Base-by-base conservation (phyloP, 2,888 invertebrate genomes). In the Platerodrilus igneus region DNA sequence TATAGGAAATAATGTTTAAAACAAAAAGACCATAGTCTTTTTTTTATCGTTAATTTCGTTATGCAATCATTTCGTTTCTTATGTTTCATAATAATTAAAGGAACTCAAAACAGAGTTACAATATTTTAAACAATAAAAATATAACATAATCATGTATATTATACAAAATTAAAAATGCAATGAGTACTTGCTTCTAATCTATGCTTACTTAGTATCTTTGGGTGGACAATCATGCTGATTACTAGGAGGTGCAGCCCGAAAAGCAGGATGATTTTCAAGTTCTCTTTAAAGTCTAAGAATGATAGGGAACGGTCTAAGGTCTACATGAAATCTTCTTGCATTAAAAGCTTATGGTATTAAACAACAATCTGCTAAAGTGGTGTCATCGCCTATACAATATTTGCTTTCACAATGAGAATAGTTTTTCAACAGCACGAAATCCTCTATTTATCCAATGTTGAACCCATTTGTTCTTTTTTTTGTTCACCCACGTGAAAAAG, bases 281-380 rank as follows among this genome's bases (percentile, higher is more conserved):
- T 88, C 86, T 32, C 86, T 79, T 66, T 91, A 86, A 41, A 97
- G 88, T 59, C 91, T 79, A 38, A 83, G 72, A 54, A 96, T 92
- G 35, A 84, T 89, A 3, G 95, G 95, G 67, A 87, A 96, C 1
- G 86, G 83, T 47, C 85, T 77, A 52, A 95, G 71, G 65, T 95
- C 92, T 7, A 95, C 93, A 58, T 90, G 89, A 73, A 94, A 95
- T 71, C 92, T 84, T 66, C 87, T 77, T 17, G 95, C 95, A 72
- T 93, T 94, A 66, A 88, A 92, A 35, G 95, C 86, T 72, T 97
- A 96, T 28, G 96, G 96, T 32, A 96, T 88, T 41, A 97, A 73
- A 64, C 91, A 95, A 59, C 93, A 87, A 68, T 97, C 97, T 3
- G 96, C 96, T 60, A 96, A 71, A 0, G 94, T 89, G 41, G 97